Evolutionary conservation across 2,888 invertebrate species (phyloP), one percentile per base, ranked within the genome.

Genomic region (Drosophila mayaguana): DNA sequence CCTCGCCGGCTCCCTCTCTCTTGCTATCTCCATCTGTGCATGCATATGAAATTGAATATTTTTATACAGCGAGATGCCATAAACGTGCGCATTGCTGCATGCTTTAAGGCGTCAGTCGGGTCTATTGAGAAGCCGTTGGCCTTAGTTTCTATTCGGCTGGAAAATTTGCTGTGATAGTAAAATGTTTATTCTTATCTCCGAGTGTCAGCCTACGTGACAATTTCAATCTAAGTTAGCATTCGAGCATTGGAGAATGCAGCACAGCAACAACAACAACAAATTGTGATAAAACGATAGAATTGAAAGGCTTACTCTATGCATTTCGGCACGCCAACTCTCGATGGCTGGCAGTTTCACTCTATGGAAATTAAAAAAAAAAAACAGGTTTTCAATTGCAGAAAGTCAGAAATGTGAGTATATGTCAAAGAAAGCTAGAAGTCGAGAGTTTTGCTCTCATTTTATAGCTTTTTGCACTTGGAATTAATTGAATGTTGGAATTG

Each of bases 41-140:
- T 80, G 81, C 79, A 74, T 80, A 77, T 80, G 74, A 78, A 80
- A 80, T 80, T 80, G 81, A 80, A 80, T 81, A 81, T 80, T 74
- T 80, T 81, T 71, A 71, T 80, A 54, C 62, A 61, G 60, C 51
- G 45, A 63, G 45, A 63, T 77, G 78, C 77, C 74, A 81, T 68
- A 79, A 80, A 68, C 74, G 78, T 74, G 56, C 57, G 56, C 57
- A 64, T 72, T 54, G 72, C 69, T 65, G 78, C 78, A 77, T 71
- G 74, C 78, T 80, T 81, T 74, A 68, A 80, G 78, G 74, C 71
- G 67, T 63, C 69, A 61, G 51, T 64, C 43, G 36, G 38, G 59
- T 73, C 55, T 50, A 71, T 63, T 71, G 80, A 80, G 79, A 79
- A 70, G 63, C 54, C 61, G 51, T 70, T 64, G 69, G 69, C 68